Evolutionary conservation across 2,888 invertebrate species (phyloP), one percentile per base, ranked within the genome.

Genomic region (Zygothrica quintamaculata): DNA sequence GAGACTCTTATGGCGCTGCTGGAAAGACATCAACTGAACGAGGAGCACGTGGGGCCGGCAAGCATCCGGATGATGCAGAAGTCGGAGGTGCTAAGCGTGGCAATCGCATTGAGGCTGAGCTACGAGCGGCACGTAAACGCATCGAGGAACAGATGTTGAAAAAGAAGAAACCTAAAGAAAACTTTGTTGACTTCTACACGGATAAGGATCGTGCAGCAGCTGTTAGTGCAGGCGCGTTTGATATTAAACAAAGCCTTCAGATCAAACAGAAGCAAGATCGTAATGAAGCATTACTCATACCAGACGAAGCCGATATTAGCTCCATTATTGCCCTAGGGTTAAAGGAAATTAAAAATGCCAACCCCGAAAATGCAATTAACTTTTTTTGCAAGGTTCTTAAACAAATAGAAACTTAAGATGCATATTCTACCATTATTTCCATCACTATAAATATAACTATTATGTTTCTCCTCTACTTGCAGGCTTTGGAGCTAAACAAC

Each of bases 191-290:
- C 87, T 91, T 96, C 15, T 97, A 97, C 86, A 97, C 97, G 13
- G 97, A 97, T 89, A 97, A 97, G 87, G 97, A 97, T 89, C 92
- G 97, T 4, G 97, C 97, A 0, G 97, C 97, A 0, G 97, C 97
- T 0, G 97, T 97, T 11, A 95, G 96, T 84, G 93, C 90, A 1
- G 91, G 91, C 0, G 95, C 94, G n/a, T 94, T 94, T 66, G 97
- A 97, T 88, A 97, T 97, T 66, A 97, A 97, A 87, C 95, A 95
- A 74, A 96, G 96, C 29, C 91, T 97, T 68, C 95, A 94, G 87
- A 92, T 96, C 77, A 97, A 97, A 88, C 93, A 95, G 77, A 94
- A 95, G 73, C 94, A 95, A 66, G 96, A 96, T 87, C 93, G 95
- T 18, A 94, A 94, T 77, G 94, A 93, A 76, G 93, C 93, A 0